Percentiles rank a stretch among this genome's conserved stretches.
phyloP scores from a whole-genome alignment of 1,140 invertebrate species.

The Pseudachorutes palmiensis region DNA sequence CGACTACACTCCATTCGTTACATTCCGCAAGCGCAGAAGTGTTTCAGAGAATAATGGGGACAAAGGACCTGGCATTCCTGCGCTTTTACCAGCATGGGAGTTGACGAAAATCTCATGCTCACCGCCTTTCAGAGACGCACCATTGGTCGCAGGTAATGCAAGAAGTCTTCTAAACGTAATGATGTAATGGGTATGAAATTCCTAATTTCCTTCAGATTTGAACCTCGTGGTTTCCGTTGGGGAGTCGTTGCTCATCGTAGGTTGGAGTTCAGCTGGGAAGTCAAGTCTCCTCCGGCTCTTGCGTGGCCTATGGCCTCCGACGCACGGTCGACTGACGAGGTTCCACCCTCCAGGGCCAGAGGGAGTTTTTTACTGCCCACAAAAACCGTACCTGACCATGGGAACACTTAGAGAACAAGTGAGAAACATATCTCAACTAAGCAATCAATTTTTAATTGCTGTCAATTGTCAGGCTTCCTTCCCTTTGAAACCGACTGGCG shows the following conservation, averaged over 20 bases:
- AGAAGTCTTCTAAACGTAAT: not conserved
- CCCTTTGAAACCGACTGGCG: slow-evolving; percentile 17
- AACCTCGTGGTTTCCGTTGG: slow-evolving; percentile 45
- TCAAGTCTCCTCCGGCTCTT: slow-evolving; percentile 53
- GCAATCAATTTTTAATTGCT: no score
- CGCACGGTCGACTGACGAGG: slow-evolving; percentile 42
- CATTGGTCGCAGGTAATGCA: no score
- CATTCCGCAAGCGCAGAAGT: no score
- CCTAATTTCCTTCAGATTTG: slow-evolving; percentile 43
- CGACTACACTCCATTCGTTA: no score
- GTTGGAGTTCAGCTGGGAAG: slow-evolving; percentile 55
- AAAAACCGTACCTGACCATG: slow-evolving; percentile 54
- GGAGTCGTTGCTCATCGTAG: slow-evolving; percentile 50
- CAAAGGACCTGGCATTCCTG: no score
- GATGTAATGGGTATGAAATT: not conserved
- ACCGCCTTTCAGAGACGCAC: no score
- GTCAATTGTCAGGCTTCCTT: slow-evolving; percentile 21
- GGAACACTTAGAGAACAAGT: slow-evolving; percentile 51
- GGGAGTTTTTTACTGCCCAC: slow-evolving; percentile 50
- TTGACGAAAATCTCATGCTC: no score
- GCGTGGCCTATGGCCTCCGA: slow-evolving; percentile 50
- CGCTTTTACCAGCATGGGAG: no score
- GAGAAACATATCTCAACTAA: no score
- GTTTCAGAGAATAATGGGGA: no score
- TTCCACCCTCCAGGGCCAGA: slow-evolving; percentile 39